Percentiles rank a stretch among this genome's conserved stretches.
Conservation (phyloP, 1,140 invertebrate species). For the Pseudomyrmex gracilis region DNA sequence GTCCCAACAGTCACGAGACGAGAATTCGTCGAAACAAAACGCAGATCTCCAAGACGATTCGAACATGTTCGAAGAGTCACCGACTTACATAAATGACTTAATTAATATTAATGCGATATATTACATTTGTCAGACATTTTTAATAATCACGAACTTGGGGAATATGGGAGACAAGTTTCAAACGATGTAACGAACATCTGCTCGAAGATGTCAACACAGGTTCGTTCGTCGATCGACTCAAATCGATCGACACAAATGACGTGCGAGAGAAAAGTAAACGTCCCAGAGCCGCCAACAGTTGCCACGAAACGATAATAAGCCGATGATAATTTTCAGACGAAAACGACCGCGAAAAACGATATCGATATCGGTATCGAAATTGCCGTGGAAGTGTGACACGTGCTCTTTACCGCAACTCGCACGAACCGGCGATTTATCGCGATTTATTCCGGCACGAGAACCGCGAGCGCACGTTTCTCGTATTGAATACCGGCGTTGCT, state of each 20-base stretch:
- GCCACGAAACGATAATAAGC: conserved; percentile 30
- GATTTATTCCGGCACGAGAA: conserved; percentile 68
- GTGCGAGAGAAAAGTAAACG: not conserved
- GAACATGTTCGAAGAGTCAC: not conserved
- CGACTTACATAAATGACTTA: not conserved
- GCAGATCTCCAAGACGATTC: not conserved
- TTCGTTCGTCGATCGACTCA: not conserved
- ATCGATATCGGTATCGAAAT: conserved; percentile 21
- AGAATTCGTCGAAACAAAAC: not conserved
- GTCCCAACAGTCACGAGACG: conserved; percentile 16
- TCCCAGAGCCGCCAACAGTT: conserved; percentile 4
- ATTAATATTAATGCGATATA: not conserved
- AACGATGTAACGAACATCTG: not conserved
- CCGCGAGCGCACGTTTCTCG: conserved; percentile 51
- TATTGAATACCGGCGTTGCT: conserved; percentile 44
- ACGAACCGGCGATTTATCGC: conserved; percentile 71
- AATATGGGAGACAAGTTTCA: no score
- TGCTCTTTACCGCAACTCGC: conserved; percentile 48
- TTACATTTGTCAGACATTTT: not conserved
- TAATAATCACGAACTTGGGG: not conserved
- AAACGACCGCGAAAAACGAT: conserved; percentile 17
- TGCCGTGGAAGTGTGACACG: conserved; percentile 60
- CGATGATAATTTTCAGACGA: conserved; percentile 34
- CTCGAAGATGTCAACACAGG: not conserved
- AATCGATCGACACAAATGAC: not conserved